phyloP scores from a whole-genome alignment of 2,113 vertebrate species.

The Cyanoderma ruficeps region DNA sequence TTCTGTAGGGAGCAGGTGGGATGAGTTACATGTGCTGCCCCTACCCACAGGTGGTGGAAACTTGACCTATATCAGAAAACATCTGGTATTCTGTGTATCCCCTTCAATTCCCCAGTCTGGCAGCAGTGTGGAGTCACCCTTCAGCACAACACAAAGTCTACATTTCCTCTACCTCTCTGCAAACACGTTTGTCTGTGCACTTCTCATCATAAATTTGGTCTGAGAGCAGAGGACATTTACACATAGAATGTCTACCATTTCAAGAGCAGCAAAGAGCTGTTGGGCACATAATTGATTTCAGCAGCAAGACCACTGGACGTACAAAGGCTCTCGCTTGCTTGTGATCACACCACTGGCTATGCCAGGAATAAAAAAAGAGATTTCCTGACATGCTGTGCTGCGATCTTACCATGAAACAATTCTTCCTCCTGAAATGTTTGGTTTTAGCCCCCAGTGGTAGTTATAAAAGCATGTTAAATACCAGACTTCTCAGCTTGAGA shows the following conservation, averaged over 20 bases:
- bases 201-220: background rate
- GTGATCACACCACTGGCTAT: background rate
- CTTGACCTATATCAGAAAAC: background rate
- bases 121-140: background rate
- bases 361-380: background rate
- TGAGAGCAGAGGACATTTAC: background rate
- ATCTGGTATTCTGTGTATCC: background rate
- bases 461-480: constrained; percentile 6
- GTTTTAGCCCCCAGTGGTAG: background rate
- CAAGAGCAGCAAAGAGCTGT: background rate
- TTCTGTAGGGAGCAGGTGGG: background rate
- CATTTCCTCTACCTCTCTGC: background rate
- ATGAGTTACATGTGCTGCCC: background rate
- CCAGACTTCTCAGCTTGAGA: constrained; percentile 4
- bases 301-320: accelerated
- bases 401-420: background rate
- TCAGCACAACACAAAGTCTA: background rate
- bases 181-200: background rate
- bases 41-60: background rate
- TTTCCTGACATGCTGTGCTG: background rate
- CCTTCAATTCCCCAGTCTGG: background rate
- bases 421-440: constrained; percentile 14
- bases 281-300: background rate
- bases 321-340: background rate
- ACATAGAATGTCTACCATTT: background rate